These are phyloP conservation scores for Yponomeuta cagnagella DNA, from an alignment of 2,888 invertebrate genomes.

Conservation along the genomic window DNA sequence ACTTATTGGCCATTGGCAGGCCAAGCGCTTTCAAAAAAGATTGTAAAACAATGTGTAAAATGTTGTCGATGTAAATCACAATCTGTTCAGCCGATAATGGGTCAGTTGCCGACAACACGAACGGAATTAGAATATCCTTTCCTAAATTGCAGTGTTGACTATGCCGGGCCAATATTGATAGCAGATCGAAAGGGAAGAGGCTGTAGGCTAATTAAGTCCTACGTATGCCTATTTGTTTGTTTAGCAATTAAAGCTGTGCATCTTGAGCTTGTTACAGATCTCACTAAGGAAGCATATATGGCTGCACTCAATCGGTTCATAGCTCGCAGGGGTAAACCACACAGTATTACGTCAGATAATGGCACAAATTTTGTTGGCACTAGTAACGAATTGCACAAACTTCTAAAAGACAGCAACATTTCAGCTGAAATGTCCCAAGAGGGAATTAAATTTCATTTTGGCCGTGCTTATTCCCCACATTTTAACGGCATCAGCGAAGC, in stretches of 20 bases:
- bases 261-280: conserved; percentile 24
- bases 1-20: conserved; percentile 21
- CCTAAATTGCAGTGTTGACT: conserved; percentile 1
- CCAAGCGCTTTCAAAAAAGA: conserved; percentile 18
- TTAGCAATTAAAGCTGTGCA: conserved; percentile 22
- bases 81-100: conserved; percentile 19
- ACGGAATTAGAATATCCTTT: conserved; percentile 12
- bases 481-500: conserved; percentile 14
- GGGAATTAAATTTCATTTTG: conserved; percentile 3
- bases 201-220: conserved; percentile 24
- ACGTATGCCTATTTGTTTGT: conserved; percentile 26
- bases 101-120: conserved; percentile 4
- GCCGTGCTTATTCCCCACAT: conserved; percentile 2
- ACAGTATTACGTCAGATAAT: conserved; percentile 15
- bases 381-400: conserved; percentile 10
- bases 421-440: background rate
- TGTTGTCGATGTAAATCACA: conserved; percentile 20
- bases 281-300: conserved; percentile 21
- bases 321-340: conserved; percentile 14
- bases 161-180: conserved; percentile 15
- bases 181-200: conserved; percentile 23
- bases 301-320: conserved; percentile 22
- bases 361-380: conserved; percentile 15
- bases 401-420: background rate
- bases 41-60: conserved; percentile 18